Conservation (phyloP, 2,888 invertebrate species). For the Meganola albula region DNA sequence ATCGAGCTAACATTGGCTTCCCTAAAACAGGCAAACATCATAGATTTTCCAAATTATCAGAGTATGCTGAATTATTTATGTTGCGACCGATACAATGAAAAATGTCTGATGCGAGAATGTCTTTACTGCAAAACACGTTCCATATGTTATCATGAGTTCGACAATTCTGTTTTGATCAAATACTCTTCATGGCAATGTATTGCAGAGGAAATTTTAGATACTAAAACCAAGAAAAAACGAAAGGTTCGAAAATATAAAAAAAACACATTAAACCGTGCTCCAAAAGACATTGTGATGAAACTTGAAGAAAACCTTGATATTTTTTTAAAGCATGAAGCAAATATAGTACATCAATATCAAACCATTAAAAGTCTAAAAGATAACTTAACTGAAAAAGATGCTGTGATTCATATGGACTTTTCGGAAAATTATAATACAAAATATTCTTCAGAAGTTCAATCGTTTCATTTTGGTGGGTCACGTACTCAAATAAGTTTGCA, state of each 20-base stretch:
- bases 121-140: conserved; percentile 8
- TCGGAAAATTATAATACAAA: conserved; percentile 11
- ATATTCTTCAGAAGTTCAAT: conserved; percentile 12
- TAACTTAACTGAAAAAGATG: conserved; percentile 2
- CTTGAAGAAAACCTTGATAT: background rate
- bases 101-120: conserved; percentile 16
- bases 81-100: conserved; percentile 13
- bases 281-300: background rate
- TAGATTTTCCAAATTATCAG: conserved; percentile 10
- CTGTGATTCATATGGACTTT: conserved; percentile 7
- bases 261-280: background rate
- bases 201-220: conserved; percentile 6
- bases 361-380: conserved; percentile 1
- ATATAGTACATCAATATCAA: conserved; percentile 1
- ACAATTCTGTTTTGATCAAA: conserved; percentile 9
- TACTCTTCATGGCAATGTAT: conserved; percentile 9
- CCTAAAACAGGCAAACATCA: conserved; percentile 14
- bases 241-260: conserved; percentile 4
- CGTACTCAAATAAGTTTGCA: conserved; percentile 11
- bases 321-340: conserved; percentile 2
- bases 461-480: conserved; percentile 12
- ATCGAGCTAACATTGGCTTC: conserved; percentile 10
- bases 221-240: conserved; percentile 13
- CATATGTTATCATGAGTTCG: conserved; percentile 12
- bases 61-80: conserved; percentile 13